These are phyloP conservation scores for Miichthys miiuy DNA, from an alignment of 2,797 vertebrate species.

Conservation along the genomic window DNA sequence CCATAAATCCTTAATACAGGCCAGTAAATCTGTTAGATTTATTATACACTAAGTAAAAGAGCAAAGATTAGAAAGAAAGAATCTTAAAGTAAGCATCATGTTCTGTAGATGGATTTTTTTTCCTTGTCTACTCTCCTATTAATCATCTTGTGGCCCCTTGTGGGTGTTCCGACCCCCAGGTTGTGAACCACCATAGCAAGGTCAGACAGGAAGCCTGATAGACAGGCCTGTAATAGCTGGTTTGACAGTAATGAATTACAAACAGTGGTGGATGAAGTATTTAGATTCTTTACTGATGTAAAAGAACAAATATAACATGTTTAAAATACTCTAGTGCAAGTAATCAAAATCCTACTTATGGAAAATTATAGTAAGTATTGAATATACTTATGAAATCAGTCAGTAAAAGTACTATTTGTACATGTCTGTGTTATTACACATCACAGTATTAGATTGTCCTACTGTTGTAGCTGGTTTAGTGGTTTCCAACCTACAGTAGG, in stretches of 20 bases:
- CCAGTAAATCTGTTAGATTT: neutral
- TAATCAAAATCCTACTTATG: neutral
- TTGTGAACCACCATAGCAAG: constrained; percentile 12
- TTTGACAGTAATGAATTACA: constrained; percentile 19
- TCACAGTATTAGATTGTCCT: neutral
- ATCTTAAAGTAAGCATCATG: too few species aligned
- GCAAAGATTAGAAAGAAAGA: neutral
- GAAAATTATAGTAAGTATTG: neutral
- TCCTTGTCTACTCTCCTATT: constrained; percentile 9
- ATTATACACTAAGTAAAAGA: neutral
- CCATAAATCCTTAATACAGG: neutral
- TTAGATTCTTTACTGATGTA: neutral
- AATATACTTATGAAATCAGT: neutral
- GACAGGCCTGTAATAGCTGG: constrained; percentile 3
- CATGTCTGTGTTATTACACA: neutral
- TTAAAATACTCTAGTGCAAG: neutral
- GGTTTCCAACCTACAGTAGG: neutral
- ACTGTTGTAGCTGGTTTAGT: neutral
- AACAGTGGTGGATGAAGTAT: neutral
- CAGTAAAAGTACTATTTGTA: neutral
- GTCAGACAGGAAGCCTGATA: constrained; percentile 34
- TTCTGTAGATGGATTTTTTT: neutral
- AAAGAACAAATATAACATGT: neutral
- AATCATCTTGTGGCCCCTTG: constrained; percentile 22
- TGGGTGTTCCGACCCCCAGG: constrained; percentile 39